Base-by-base conservation (phyloP, 2,113 vertebrate genomes). In the Hiodon alosoides region DNA sequence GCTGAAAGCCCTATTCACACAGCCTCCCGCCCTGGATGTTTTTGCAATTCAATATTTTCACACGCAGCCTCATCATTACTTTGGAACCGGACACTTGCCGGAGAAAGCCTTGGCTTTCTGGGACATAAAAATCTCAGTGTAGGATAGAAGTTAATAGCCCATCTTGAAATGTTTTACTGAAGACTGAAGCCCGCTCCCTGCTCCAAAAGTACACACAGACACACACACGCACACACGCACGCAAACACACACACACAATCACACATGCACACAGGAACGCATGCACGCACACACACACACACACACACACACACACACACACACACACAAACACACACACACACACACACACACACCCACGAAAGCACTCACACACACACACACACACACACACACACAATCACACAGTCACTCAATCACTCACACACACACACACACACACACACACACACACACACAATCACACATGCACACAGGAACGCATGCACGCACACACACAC, bases 41-140 rank as follows among this genome's bases (percentile, higher is more conserved):
- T 94, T 93, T 96, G 96, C 94, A 95, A 98, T 96, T 94, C 93
- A 98, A 97, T 98, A 98, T 98, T 96, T 95, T 97, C 94, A 92
- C 94, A 93, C 95, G 92, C 92, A 92, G 93, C 91, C 93, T 92
- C 94, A 86, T 94, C 94, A 93, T 96, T 96, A 95, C 93, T 93
- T 89, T 85, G 94, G 91, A 95, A 95, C 92, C 91, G 66, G 92
- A 96, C 91, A 92, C 95, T 90, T 86, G 87, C 87, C 87, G 91
- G 90, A 90, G 88, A 90, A 90, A 90, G 91, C 90, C 80, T 80
- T 87, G 81, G 89, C 91, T 92, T 91, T 92, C 91, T 88, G 86
- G 81, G 85, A 86, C 85, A 77, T 54, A 67, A 74, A 61, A 75
- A 72, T 75, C 76, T 70, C 71, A 74, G 83, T 80, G 80, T 81